These are phyloP conservation scores for Heliconius melpomene DNA, from an alignment of 1,140 invertebrate genomes.

Conservation along the genomic window DNA sequence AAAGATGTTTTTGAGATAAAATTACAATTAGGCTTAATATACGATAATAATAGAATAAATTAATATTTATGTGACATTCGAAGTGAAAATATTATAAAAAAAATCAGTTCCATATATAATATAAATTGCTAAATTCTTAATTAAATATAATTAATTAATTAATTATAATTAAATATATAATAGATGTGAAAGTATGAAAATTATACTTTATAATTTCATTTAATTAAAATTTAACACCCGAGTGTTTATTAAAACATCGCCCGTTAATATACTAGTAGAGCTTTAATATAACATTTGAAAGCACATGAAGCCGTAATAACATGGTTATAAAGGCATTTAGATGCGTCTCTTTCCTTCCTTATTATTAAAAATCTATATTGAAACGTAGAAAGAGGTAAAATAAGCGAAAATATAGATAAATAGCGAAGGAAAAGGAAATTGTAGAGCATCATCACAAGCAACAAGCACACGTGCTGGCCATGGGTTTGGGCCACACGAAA, in stretches of 20 bases:
- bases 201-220: not conserved
- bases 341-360: not conserved
- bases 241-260: not conserved
- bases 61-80: not conserved
- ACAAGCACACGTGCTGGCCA: constrained; percentile 13
- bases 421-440: not conserved
- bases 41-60: not conserved
- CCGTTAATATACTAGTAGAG: not conserved
- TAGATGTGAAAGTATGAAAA: not conserved
- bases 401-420: not conserved
- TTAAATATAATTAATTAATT: not conserved
- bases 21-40: constrained; percentile 19
- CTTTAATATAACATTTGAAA: constrained; percentile 1
- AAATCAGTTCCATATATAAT: not conserved
- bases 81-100: not conserved
- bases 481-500: constrained; percentile 38
- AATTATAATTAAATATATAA: not conserved
- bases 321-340: constrained; percentile 8
- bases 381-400: not conserved
- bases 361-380: not conserved
- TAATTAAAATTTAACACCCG: not conserved
- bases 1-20: constrained; percentile 14
- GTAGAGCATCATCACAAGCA: constrained; percentile 3
- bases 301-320: not conserved
- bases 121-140: constrained; percentile 7